Percentiles rank a stretch among this genome's conserved stretches.
phyloP scores from a whole-genome alignment of 2,113 vertebrate species.

The Gallinago paraguaiae region DNA sequence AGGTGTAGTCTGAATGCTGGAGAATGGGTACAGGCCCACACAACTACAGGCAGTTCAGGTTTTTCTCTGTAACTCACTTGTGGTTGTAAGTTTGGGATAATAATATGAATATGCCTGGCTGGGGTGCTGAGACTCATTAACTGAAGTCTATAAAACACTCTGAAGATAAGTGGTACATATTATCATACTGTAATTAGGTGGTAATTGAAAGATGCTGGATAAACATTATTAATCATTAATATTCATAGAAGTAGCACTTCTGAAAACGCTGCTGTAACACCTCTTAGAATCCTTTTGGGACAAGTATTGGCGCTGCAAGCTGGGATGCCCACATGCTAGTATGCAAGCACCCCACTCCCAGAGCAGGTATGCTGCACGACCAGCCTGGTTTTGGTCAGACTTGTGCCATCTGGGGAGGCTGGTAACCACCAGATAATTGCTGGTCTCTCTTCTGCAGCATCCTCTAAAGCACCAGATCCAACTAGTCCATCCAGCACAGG shows the following conservation, averaged over 20 bases:
- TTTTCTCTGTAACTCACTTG: neutral
- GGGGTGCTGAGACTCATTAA: constrained; percentile 48
- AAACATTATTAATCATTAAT: constrained; percentile 65
- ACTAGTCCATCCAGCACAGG: neutral
- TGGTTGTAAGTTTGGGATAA: neutral
- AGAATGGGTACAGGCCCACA: neutral
- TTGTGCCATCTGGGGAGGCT: neutral
- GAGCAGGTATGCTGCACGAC: accelerated
- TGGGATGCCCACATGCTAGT: neutral
- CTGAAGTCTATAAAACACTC: constrained; percentile 54
- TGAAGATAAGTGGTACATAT: constrained; percentile 59
- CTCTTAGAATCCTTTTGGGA: neutral
- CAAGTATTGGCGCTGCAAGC: neutral
- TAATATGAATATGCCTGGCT: neutral
- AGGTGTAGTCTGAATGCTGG: neutral
- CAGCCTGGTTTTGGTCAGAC: neutral
- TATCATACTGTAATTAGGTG: constrained; percentile 63
- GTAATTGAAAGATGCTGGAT: constrained; percentile 69
- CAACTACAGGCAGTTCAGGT: neutral
- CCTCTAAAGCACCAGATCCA: neutral
- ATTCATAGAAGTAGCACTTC: constrained; percentile 53
- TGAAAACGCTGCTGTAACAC: constrained; percentile 1
- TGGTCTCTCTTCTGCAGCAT: neutral
- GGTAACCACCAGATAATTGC: neutral
- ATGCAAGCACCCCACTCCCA: neutral